Evolutionary conservation across 2,797 vertebrate genomes (phyloP).

Genomic region (Botia kubotai): DNA sequence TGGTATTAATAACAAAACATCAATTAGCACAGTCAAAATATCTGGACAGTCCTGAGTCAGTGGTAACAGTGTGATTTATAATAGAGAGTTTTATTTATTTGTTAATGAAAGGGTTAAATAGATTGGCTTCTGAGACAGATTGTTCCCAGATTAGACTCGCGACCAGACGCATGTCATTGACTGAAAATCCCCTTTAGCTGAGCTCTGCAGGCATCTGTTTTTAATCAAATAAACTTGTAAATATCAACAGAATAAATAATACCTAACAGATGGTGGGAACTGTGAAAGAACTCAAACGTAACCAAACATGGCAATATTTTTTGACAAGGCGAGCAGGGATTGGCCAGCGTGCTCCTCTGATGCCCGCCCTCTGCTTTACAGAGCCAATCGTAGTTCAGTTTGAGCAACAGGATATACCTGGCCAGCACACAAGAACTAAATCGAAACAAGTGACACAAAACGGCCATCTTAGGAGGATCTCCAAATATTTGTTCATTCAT

Average conservation of each 20-base stretch:
- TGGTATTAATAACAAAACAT: not conserved
- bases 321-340: not conserved
- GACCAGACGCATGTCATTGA: slow-evolving; percentile 7
- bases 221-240: not conserved
- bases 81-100: not conserved
- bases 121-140: slow-evolving; percentile 18
- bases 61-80: not conserved
- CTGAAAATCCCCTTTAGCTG: slow-evolving; percentile 16
- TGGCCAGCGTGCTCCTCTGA: not conserved
- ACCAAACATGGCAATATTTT: slow-evolving; percentile 9
- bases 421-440: not conserved
- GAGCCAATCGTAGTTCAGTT: slow-evolving; percentile 33
- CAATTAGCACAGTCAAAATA: not conserved
- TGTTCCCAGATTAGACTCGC: slow-evolving; percentile 23
- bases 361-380: not conserved
- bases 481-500: not conserved
- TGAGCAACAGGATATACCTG: not conserved
- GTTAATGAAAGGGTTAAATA: not conserved
- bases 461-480: not conserved
- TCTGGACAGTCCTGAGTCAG: not conserved
- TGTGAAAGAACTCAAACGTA: not conserved
- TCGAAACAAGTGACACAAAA: not conserved
- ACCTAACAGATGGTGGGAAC: slow-evolving; percentile 25
- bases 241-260: slow-evolving; percentile 16
- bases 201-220: not conserved